These are phyloP conservation scores for Chlorops oryzae DNA, from an alignment of 1,140 invertebrate genomes.

Conservation along the genomic window DNA sequence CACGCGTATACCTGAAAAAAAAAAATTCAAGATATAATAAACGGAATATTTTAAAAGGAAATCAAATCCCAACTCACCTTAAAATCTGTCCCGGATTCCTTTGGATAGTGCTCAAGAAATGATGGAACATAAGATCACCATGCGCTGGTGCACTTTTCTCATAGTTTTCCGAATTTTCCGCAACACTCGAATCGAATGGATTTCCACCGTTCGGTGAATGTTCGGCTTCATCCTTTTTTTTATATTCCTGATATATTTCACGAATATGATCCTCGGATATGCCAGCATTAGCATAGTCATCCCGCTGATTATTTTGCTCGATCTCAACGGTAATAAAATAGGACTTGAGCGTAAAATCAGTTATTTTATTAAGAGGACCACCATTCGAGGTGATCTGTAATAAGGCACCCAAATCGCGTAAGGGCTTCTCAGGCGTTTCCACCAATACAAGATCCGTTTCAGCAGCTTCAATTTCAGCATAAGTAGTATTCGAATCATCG, in stretches of 20 bases:
- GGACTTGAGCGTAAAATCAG: conserved; percentile 37
- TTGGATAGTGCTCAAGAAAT: conserved; percentile 66
- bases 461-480: conserved; percentile 64
- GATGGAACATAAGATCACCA: conserved; percentile 74
- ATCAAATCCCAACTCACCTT: conserved; percentile 54
- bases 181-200: conserved; percentile 13
- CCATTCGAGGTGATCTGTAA: conserved; percentile 49
- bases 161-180: conserved; percentile 58
- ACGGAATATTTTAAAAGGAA: conserved; percentile 1
- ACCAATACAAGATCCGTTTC: conserved; percentile 63
- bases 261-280: conserved; percentile 55
- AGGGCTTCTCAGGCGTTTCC: conserved; percentile 60
- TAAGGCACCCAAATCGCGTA: conserved; percentile 57
- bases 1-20: conserved; percentile 60
- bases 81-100: conserved; percentile 75
- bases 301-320: conserved; percentile 44
- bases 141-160: conserved; percentile 71
- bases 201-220: conserved; percentile 24
- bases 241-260: conserved; percentile 59
- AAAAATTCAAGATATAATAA: not conserved
- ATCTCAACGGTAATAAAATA: conserved; percentile 59
- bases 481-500: conserved; percentile 55
- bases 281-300: conserved; percentile 35
- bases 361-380: conserved; percentile 32
- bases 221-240: conserved; percentile 52